Percentiles rank a stretch among this genome's conserved stretches.
Conservation (phyloP, 2,113 vertebrate genomes). For the Pomatostomus ruficeps region DNA sequence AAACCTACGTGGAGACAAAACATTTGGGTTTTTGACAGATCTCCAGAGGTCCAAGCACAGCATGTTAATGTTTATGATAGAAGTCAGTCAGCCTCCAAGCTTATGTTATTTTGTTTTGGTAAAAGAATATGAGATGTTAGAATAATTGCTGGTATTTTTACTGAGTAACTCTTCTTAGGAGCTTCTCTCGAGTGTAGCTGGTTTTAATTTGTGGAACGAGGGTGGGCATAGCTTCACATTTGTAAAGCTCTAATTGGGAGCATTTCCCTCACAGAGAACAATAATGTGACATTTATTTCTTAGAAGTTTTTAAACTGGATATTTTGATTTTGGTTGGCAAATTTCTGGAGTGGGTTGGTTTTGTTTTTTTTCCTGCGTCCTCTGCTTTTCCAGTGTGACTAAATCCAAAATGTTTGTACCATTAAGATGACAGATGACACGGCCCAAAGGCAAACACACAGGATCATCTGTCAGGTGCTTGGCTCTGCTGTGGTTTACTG, state of each 20-base stretch:
- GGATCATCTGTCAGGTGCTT: constrained; percentile 26
- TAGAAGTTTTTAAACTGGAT: constrained; percentile 18
- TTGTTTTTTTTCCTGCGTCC: not conserved
- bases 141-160: constrained; percentile 45
- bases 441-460: constrained; percentile 35
- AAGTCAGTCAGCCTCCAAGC: constrained; percentile 37
- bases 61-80: constrained; percentile 33
- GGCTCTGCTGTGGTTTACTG: constrained; percentile 17
- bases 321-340: constrained; percentile 16
- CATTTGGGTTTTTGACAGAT: constrained; percentile 16
- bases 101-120: constrained; percentile 44
- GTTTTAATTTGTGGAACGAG: constrained; percentile 38
- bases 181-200: constrained; percentile 15
- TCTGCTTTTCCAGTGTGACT: constrained; percentile 8
- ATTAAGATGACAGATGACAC: constrained; percentile 35
- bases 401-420: constrained; percentile 24
- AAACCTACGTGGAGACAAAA: constrained; percentile 31
- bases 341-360: not conserved
- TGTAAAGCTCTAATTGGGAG: constrained; percentile 1
- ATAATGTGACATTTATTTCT: constrained; percentile 5
- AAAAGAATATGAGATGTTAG: constrained; percentile 45
- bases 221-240: constrained; percentile 10
- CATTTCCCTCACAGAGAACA: not conserved
- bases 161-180: constrained; percentile 1
- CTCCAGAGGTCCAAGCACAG: constrained; percentile 30